phyloP scores from a whole-genome alignment of 2,113 vertebrate species.

The Mionectes macconnelli region DNA sequence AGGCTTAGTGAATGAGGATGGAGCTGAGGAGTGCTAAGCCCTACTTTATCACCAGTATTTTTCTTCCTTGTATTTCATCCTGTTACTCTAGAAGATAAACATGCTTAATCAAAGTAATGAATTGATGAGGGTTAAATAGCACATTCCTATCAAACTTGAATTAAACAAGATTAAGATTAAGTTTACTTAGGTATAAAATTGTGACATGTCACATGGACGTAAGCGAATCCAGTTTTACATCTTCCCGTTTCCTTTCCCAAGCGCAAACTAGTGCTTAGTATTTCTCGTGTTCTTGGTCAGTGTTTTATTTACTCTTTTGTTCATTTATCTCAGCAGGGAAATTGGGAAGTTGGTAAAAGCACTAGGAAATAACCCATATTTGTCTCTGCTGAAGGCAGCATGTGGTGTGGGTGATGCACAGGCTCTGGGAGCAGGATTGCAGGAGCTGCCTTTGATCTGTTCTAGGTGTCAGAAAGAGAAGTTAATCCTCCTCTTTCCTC shows the following conservation, averaged over 20 bases:
- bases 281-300: not conserved
- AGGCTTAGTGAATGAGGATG: not conserved
- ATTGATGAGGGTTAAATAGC: not conserved
- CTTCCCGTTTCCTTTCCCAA: not conserved
- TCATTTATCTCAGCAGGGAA: not conserved
- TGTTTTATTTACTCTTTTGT: not conserved
- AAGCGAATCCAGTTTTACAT: not conserved
- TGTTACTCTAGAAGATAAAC: not conserved
- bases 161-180: not conserved
- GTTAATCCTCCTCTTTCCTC: not conserved
- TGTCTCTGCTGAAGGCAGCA: not conserved
- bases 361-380: not conserved
- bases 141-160: not conserved
- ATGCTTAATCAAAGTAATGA: not conserved
- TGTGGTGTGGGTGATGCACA: too few relatives aligned
- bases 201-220: not conserved
- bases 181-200: not conserved
- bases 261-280: not conserved
- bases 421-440: not conserved
- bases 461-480: conserved; percentile 7
- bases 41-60: not conserved
- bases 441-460: not conserved
- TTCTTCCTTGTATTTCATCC: not conserved
- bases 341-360: not conserved
- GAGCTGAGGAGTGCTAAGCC: not conserved